A percentile compares a stretch with the other conserved stretches of the same genome.
Conservation (phyloP, 1,140 invertebrate genomes). For the Drosophila ananassae region DNA sequence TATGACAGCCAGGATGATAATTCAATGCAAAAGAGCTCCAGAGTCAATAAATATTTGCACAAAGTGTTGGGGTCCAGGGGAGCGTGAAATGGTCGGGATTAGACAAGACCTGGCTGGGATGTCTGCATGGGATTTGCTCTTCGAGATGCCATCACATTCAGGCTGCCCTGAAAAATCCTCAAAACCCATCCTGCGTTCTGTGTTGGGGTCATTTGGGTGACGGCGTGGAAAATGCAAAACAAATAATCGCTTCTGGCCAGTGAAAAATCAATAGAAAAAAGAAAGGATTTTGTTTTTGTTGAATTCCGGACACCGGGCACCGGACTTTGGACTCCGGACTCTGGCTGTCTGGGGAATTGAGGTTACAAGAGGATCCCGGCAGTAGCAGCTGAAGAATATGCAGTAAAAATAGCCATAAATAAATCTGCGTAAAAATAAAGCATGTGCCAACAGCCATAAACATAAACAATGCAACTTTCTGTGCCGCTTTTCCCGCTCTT, state of each 20-base stretch:
- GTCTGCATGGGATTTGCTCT: conserved; percentile 14
- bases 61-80: conserved; percentile 36
- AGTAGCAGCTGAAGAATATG: conserved; percentile 49
- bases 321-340: neutral
- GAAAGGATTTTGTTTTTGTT: conserved; percentile 36
- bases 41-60: conserved; percentile 51
- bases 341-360: conserved; percentile 46
- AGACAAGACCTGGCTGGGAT: neutral
- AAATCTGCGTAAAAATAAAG: conserved; percentile 63
- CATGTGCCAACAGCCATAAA: conserved; percentile 63
- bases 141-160: conserved; percentile 26
- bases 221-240: conserved; percentile 63
- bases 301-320: neutral
- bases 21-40: conserved; percentile 53
- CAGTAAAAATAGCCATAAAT: conserved; percentile 66
- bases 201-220: conserved; percentile 55
- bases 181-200: conserved; percentile 10
- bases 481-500: conserved; percentile 14
- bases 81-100: conserved; percentile 39
- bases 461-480: conserved; percentile 68
- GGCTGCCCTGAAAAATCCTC: neutral
- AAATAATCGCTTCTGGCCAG: conserved; percentile 54
- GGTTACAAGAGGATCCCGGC: conserved; percentile 31
- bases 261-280: conserved; percentile 55
- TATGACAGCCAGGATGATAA: conserved; percentile 47